A percentile compares a stretch with the other conserved stretches of the same genome.
Conservation (phyloP, 2,113 vertebrate genomes). For the Electrona antarctica region DNA sequence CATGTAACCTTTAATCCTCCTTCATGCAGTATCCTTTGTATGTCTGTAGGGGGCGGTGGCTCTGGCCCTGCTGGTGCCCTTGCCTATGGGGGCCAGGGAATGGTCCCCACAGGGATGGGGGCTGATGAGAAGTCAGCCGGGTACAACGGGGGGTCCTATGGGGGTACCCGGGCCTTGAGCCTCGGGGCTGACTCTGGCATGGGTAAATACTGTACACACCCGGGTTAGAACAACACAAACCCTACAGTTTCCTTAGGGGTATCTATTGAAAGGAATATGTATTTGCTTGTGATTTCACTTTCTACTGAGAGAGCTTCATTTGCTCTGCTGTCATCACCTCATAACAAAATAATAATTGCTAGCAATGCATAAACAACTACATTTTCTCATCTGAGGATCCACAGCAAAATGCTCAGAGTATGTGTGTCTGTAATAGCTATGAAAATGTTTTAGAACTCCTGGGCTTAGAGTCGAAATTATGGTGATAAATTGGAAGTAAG, state of each 20-base stretch:
- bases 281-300: too few relatives aligned
- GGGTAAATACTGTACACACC: constrained; percentile 29
- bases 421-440: too few relatives aligned
- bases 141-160: constrained; percentile 42
- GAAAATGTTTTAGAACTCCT: too few relatives aligned
- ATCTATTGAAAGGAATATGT: neutral
- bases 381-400: too few relatives aligned
- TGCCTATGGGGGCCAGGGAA: constrained; percentile 55
- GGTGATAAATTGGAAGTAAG: too few relatives aligned
- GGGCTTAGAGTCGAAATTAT: too few relatives aligned
- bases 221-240: neutral
- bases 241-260: neutral
- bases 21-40: constrained; percentile 23
- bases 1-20: neutral
- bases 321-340: too few relatives aligned
- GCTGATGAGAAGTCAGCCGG: constrained; percentile 39
- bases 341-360: too few relatives aligned
- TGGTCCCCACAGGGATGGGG: constrained; percentile 61
- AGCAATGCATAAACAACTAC: too few relatives aligned
- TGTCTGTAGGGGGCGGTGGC: constrained; percentile 47
- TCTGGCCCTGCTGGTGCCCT: constrained; percentile 50
- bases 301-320: too few relatives aligned
- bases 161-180: constrained; percentile 26
- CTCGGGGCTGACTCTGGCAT: constrained; percentile 48
- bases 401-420: too few relatives aligned